Evolutionary conservation across 2,797 vertebrate species (phyloP).

Genomic region (Crenuchus spilurus): DNA sequence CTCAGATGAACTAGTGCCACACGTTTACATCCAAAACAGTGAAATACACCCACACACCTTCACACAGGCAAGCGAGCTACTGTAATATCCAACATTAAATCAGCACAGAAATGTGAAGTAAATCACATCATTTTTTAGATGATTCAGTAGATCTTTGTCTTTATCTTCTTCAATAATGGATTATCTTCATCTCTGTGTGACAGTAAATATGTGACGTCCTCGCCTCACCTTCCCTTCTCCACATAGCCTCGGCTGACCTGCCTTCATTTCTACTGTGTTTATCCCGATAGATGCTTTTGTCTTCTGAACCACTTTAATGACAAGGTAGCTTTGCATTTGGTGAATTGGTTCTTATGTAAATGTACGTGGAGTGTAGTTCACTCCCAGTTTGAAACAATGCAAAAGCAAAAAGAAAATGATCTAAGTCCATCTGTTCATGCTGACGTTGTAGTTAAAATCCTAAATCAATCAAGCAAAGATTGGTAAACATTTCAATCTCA

Average conservation of each 20-base stretch:
- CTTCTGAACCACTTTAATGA: not conserved
- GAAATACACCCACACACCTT: conserved; percentile 49
- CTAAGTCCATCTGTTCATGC: too few species aligned
- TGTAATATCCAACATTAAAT: conserved; percentile 7
- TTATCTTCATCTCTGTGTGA: conserved; percentile 6
- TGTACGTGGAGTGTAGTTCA: too few species aligned
- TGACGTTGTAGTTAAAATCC: too few species aligned
- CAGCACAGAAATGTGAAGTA: conserved; percentile 14
- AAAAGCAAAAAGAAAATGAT: too few species aligned
- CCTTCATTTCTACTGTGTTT: not conserved
- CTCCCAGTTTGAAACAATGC: too few species aligned
- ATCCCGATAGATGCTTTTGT: too few species aligned
- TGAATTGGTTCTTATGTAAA: too few species aligned
- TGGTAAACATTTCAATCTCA: too few species aligned
- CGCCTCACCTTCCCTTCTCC: not conserved
- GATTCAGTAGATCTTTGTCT: not conserved
- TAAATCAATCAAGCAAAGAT: too few species aligned
- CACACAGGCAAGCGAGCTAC: conserved; percentile 13
- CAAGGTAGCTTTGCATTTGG: too few species aligned
- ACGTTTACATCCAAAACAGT: conserved; percentile 39
- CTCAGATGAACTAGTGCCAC: conserved; percentile 24
- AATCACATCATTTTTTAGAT: conserved; percentile 6
- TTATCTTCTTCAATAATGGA: not conserved
- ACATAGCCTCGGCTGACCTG: not conserved
- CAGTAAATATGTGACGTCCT: not conserved